Percentiles rank a stretch among this genome's conserved stretches.
phyloP scores from a whole-genome alignment of 2,113 vertebrate genomes.

The Thalassoma bifasciatum region DNA sequence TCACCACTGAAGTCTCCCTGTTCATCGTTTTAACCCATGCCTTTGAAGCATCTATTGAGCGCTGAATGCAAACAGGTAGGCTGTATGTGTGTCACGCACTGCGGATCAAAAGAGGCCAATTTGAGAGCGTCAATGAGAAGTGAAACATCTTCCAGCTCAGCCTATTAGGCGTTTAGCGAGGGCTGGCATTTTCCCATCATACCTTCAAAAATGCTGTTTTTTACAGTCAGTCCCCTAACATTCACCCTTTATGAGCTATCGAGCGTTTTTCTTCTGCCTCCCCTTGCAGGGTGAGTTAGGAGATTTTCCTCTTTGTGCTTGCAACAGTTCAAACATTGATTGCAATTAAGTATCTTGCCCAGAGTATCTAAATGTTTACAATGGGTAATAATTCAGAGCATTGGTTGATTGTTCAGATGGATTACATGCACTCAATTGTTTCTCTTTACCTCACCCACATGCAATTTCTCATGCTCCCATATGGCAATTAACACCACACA shows the following conservation, averaged over 20 bases:
- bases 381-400: slow-evolving; percentile 76
- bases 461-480: slow-evolving; percentile 69
- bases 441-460: slow-evolving; percentile 75
- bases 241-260: slow-evolving; percentile 67
- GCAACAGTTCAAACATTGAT: slow-evolving; percentile 77
- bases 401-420: slow-evolving; percentile 75
- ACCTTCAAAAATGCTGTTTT: slow-evolving; percentile 50
- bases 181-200: slow-evolving; percentile 69
- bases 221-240: slow-evolving; percentile 52
- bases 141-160: slow-evolving; percentile 62
- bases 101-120: slow-evolving; percentile 74
- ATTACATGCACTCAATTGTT: slow-evolving; percentile 75
- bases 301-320: slow-evolving; percentile 66
- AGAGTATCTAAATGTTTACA: slow-evolving; percentile 80
- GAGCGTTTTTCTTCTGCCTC: slow-evolving; percentile 63
- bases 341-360: slow-evolving; percentile 80
- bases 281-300: slow-evolving; percentile 52
- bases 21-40: slow-evolving; percentile 37
- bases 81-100: slow-evolving; percentile 63
- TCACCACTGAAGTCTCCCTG: slow-evolving; percentile 23
- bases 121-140: slow-evolving; percentile 72
- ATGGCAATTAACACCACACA: slow-evolving; percentile 69
- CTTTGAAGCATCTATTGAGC: slow-evolving; percentile 50
- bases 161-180: slow-evolving; percentile 66
- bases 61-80: slow-evolving; percentile 56